Evolutionary conservation across 1,140 invertebrate genomes (phyloP), one percentile per base, ranked within the genome.

Genomic region (Tetramorium alpestre): DNA sequence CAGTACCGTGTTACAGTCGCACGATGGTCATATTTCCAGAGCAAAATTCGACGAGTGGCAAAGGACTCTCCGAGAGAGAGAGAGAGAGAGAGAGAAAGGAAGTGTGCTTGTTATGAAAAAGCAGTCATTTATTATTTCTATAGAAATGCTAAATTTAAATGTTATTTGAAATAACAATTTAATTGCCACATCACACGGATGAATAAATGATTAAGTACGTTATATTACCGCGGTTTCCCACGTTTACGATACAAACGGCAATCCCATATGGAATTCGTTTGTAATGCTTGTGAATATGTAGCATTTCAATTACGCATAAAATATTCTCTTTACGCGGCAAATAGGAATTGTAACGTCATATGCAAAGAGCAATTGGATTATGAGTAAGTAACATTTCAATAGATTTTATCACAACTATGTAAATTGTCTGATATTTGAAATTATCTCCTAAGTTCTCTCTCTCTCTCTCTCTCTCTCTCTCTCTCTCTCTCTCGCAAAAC

Each of bases 261-360:
- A 56, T 69, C n/a, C n/a, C 33, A 22, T 28, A 41, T 38, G 33
- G 25, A 72, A 72, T 82, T 82, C 41, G 41, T 72, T 82, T 73
- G 51, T 72, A 58, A 82, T 72, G 18, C 41, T 60, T 72, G 41
- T 41, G 44, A 72, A 73, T 51, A 72, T 33, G 18, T 28, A 72
- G n/a, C 18, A 60, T 58, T 82, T 60, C 41, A 82, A 82, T 82
- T 81, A 33, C 28, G 28, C 54, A 75, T 38, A 49, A 84, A 84
- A 84, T 84, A 84, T 75, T 75, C 69, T 38, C 54, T 84, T 49
- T 75, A 54, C 58, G 56, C 22, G 5, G 4, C 8, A 5, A 51
- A 41, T 25, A 25, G 13, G 25, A 67, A 6, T 54, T 75, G n/a
- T 28, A 65, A 80, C 28, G 38, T 67, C n/a, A 80, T 67, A 22